Evolutionary conservation across 1,140 invertebrate species (phyloP).

Genomic region (Drosophila persimilis): DNA sequence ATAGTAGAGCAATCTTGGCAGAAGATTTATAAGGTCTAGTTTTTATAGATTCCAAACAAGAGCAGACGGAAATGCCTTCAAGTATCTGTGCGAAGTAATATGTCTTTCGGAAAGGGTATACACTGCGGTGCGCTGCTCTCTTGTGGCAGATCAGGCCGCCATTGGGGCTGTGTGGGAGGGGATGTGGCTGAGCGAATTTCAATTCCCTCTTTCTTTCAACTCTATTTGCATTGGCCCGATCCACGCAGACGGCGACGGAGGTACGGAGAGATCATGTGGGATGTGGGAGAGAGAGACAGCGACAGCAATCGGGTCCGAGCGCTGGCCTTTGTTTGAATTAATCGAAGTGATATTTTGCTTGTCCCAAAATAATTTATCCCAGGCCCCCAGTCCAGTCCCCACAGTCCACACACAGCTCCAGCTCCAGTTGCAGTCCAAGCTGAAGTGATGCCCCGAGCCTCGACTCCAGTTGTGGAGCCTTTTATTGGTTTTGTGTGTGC

Average conservation of each 20-base stretch:
- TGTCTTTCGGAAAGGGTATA: no score
- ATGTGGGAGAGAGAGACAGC: slow-evolving; percentile 12
- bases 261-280: neutral
- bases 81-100: no score
- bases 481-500: slow-evolving; percentile 62
- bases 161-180: no score
- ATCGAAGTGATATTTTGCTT: slow-evolving; percentile 82
- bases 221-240: slow-evolving; percentile 63
- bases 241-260: neutral
- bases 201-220: slow-evolving; percentile 23
- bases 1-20: no score
- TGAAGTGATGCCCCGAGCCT: slow-evolving; percentile 30
- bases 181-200: slow-evolving; percentile 15
- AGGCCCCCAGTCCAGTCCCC: slow-evolving; percentile 6
- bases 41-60: no score
- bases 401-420: neutral
- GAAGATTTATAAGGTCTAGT: no score
- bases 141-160: no score
- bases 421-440: slow-evolving; percentile 3
- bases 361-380: slow-evolving; percentile 79
- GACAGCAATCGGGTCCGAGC: slow-evolving; percentile 19
- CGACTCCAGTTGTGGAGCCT: slow-evolving; percentile 18
- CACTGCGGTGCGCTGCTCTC: no score
- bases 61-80: no score
- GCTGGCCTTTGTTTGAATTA: slow-evolving; percentile 75